These are phyloP conservation scores for Melanerpes formicivorus DNA, from an alignment of 2,113 vertebrate genomes.

Conservation along the genomic window DNA sequence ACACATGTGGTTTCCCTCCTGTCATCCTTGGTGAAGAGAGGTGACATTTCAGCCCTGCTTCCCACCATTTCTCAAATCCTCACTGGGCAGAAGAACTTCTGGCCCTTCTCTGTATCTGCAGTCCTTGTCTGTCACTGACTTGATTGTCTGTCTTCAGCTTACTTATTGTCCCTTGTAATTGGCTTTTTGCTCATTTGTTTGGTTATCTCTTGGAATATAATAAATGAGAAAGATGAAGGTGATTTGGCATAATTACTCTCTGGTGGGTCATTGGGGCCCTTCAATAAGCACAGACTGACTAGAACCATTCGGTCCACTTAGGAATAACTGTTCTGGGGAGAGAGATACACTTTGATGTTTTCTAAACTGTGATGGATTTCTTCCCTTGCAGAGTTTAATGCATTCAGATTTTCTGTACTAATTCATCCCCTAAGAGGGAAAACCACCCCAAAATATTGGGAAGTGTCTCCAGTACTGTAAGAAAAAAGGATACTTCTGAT, in stretches of 20 bases:
- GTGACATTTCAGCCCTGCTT: neutral
- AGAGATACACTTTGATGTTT: neutral
- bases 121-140: neutral
- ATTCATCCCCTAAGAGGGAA: neutral
- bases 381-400: neutral
- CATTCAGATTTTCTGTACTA: neutral
- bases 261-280: neutral
- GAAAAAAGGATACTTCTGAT: neutral
- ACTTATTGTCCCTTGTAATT: neutral
- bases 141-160: neutral
- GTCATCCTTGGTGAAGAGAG: neutral
- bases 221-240: slow-evolving; percentile 31
- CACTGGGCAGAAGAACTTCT: neutral
- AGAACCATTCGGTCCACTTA: slow-evolving; percentile 23
- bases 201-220: neutral
- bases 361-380: neutral
- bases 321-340: neutral
- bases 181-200: neutral
- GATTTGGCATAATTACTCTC: slow-evolving; percentile 16
- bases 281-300: neutral
- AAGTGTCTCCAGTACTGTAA: neutral
- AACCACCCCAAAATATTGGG: neutral
- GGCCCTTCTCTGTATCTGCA: neutral
- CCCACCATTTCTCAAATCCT: neutral
- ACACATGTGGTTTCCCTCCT: accelerated